These are phyloP conservation scores for Ormia ochracea DNA, from an alignment of 2,888 invertebrate species.

Conservation along the genomic window DNA sequence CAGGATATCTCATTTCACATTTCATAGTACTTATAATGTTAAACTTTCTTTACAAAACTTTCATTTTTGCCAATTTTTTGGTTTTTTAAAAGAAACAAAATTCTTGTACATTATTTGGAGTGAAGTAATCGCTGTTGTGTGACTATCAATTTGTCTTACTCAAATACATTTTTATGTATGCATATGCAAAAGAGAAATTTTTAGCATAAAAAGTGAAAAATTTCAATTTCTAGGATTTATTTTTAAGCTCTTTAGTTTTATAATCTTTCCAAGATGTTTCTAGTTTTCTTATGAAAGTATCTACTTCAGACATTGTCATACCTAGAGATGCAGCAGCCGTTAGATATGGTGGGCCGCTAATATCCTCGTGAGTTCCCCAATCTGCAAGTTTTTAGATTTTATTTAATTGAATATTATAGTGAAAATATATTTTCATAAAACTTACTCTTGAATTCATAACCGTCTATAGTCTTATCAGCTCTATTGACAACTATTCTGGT, in stretches of 20 bases:
- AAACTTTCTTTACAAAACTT: no score
- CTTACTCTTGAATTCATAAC: constrained; percentile 79
- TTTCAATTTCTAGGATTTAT: background rate
- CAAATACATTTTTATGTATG: no score
- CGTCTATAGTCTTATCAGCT: constrained; percentile 79
- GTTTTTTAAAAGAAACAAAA: no score
- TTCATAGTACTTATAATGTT: no score
- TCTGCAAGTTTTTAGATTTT: constrained; percentile 75
- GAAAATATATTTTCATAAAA: constrained; percentile 16
- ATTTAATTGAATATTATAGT: background rate
- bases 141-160: no score
- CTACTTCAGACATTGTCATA: constrained; percentile 82
- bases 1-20: no score
- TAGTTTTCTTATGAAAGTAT: constrained; percentile 82
- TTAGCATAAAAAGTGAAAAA: background rate
- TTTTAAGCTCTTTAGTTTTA: background rate
- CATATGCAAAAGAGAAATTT: no score
- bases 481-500: constrained; percentile 80
- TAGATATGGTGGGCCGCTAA: constrained; percentile 79
- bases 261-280: constrained; percentile 75
- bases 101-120: no score
- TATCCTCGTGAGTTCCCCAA: constrained; percentile 83
- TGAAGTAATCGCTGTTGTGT: no score
- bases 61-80: no score
- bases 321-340: constrained; percentile 87